phyloP scores from a whole-genome alignment of 2,888 invertebrate species.

The Zhengitettix transpicula region DNA sequence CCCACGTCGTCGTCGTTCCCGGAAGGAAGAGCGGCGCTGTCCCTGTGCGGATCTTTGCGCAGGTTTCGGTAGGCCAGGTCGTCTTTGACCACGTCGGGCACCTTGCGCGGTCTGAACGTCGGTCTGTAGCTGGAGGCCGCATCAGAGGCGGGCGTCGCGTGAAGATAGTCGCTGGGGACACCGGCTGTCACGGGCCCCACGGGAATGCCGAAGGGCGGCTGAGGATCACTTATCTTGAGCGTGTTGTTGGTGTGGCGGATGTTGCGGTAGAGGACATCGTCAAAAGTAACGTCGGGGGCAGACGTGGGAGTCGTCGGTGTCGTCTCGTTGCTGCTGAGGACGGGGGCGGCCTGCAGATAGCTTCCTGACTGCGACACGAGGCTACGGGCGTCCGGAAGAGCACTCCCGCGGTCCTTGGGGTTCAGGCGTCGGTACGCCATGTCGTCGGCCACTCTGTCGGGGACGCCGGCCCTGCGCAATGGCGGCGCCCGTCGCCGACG shows the following conservation, averaged over 20 bases:
- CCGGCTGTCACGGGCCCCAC: constrained; percentile 66
- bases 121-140: constrained; percentile 26
- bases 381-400: constrained; percentile 15
- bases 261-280: constrained; percentile 71
- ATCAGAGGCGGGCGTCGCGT: constrained; percentile 45
- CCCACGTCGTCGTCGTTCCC: constrained; percentile 3
- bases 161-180: constrained; percentile 69
- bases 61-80: constrained; percentile 74
- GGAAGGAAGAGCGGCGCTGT: constrained; percentile 29
- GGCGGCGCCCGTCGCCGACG: constrained; percentile 19
- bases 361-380: constrained; percentile 35
- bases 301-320: constrained; percentile 5
- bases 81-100: constrained; percentile 71
- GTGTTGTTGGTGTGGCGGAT: constrained; percentile 59
- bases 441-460: constrained; percentile 56
- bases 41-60: constrained; percentile 57
- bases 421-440: constrained; percentile 63
- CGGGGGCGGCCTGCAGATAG: constrained; percentile 53
- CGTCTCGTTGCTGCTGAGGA: constrained; percentile 24
- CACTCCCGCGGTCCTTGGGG: constrained; percentile 36
- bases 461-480: constrained; percentile 29
- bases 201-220: constrained; percentile 83
- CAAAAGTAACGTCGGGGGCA: constrained; percentile 33
- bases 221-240: constrained; percentile 53
- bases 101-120: constrained; percentile 44